Evolutionary conservation across 2,113 vertebrate genomes (phyloP).

Genomic region (Sphyrna mokarran): DNA sequence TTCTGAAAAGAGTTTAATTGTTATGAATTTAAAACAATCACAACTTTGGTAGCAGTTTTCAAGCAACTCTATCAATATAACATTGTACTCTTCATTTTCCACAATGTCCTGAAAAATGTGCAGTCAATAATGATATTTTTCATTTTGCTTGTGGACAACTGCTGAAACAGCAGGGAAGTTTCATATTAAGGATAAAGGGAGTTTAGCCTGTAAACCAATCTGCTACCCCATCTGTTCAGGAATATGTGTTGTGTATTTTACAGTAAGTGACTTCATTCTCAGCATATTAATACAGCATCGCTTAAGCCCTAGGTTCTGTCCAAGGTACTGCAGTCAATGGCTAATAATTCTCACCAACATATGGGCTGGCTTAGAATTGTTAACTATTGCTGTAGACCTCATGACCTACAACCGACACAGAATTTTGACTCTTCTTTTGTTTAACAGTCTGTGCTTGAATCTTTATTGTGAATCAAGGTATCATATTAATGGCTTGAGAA

Average conservation of each 20-base stretch:
- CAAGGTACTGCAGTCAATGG: slow-evolving; percentile 50
- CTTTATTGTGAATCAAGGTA: background rate
- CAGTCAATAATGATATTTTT: background rate
- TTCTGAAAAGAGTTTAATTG: background rate
- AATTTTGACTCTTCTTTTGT: background rate
- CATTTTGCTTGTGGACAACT: slow-evolving; percentile 30
- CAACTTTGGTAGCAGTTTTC: background rate
- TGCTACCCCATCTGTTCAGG: slow-evolving; percentile 79
- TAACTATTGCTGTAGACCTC: background rate
- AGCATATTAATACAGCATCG: slow-evolving; percentile 52
- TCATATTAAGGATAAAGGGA: slow-evolving; percentile 55
- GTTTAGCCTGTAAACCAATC: slow-evolving; percentile 71
- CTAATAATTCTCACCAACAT: background rate
- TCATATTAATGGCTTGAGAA: background rate
- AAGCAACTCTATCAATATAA: background rate
- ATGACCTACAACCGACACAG: background rate
- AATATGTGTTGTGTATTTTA: slow-evolving; percentile 39
- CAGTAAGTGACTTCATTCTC: slow-evolving; percentile 43
- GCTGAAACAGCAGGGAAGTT: slow-evolving; percentile 50
- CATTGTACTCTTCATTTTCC: background rate
- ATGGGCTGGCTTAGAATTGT: background rate
- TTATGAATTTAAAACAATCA: background rate
- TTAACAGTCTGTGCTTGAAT: background rate
- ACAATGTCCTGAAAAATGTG: background rate
- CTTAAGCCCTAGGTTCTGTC: slow-evolving; percentile 54